A percentile compares a stretch with the other conserved stretches of the same genome.
Conservation (phyloP, 2,888 invertebrate genomes). For the Uropetala carovei region DNA sequence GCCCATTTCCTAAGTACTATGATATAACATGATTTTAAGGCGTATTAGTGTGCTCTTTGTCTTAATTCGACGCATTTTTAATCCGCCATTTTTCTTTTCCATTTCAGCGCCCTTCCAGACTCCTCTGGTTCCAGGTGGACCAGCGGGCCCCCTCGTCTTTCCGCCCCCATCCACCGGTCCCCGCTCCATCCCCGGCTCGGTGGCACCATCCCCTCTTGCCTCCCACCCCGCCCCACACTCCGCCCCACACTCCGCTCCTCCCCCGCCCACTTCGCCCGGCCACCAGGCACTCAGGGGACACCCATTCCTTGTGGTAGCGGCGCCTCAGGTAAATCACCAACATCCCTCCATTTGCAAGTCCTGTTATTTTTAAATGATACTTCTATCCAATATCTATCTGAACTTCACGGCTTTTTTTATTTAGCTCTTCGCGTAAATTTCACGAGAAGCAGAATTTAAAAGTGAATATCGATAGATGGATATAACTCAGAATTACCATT, state of each 20-base stretch:
- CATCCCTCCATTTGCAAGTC: constrained; percentile 72
- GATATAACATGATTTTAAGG: neutral
- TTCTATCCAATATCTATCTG: neutral
- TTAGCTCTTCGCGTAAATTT: neutral
- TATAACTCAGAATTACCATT: too few relatives aligned
- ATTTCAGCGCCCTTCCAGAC: constrained; percentile 71
- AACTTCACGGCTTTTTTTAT: neutral
- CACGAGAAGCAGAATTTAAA: neutral
- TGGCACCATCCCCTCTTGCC: constrained; percentile 71
- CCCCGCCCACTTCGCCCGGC: constrained; percentile 72
- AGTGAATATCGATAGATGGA: too few relatives aligned
- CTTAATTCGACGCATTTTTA: neutral
- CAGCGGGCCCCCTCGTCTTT: constrained; percentile 73
- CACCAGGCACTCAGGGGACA: constrained; percentile 77
- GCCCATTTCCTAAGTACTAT: too few relatives aligned
- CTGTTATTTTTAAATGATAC: constrained; percentile 57
- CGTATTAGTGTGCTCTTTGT: neutral
- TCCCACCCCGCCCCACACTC: constrained; percentile 70
- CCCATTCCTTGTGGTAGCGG: constrained; percentile 78
- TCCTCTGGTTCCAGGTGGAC: constrained; percentile 66
- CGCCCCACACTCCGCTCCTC: constrained; percentile 64
- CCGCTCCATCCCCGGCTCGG: constrained; percentile 69
- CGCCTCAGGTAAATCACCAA: constrained; percentile 68
- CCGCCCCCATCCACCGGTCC: constrained; percentile 71
- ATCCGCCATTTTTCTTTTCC: constrained; percentile 55